A percentile compares a stretch with the other conserved stretches of the same genome.
Evolutionary conservation across 2,888 invertebrate species (phyloP).

Genomic region (Ichneumoninae sp.): DNA sequence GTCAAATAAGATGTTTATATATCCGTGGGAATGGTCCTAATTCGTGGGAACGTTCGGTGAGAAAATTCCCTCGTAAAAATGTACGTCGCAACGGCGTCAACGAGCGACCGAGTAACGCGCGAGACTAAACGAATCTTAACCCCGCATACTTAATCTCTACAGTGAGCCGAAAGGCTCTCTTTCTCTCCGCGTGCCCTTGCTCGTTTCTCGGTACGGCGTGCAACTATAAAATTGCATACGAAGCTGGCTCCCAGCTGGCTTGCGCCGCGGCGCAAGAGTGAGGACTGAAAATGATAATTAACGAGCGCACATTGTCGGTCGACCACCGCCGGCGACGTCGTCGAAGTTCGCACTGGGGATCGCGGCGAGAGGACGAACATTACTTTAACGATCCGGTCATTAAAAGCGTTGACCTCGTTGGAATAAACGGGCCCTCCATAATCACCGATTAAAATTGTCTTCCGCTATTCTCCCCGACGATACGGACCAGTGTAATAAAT

Average conservation of each 20-base stretch:
- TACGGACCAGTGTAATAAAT: slow-evolving; percentile 5
- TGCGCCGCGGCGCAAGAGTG: neutral
- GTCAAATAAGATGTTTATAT: slow-evolving; percentile 39
- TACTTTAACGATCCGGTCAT: slow-evolving; percentile 68
- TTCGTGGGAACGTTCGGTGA: slow-evolving; percentile 38
- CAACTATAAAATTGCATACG: slow-evolving; percentile 12
- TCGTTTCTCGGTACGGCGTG: slow-evolving; percentile 60
- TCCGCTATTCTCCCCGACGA: slow-evolving; percentile 38
- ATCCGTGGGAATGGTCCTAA: slow-evolving; percentile 53
- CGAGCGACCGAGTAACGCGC: slow-evolving; percentile 11
- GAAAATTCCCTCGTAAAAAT: slow-evolving; percentile 23
- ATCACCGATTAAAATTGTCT: slow-evolving; percentile 62
- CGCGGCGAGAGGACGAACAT: slow-evolving; percentile 43
- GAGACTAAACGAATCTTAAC: slow-evolving; percentile 50
- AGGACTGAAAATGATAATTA: slow-evolving; percentile 72
- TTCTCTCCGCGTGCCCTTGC: slow-evolving; percentile 8
- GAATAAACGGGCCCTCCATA: slow-evolving; percentile 40
- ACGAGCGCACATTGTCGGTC: slow-evolving; percentile 64
- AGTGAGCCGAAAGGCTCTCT: slow-evolving; percentile 30
- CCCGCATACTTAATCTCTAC: slow-evolving; percentile 22
- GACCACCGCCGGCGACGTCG: slow-evolving; percentile 40
- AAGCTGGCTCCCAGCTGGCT: slow-evolving; percentile 12
- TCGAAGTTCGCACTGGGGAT: slow-evolving; percentile 25
- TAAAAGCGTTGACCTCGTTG: slow-evolving; percentile 68
- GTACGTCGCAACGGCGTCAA: slow-evolving; percentile 38